These are phyloP conservation scores for Danio tinwini DNA, from an alignment of 2,797 vertebrate species.

Conservation along the genomic window DNA sequence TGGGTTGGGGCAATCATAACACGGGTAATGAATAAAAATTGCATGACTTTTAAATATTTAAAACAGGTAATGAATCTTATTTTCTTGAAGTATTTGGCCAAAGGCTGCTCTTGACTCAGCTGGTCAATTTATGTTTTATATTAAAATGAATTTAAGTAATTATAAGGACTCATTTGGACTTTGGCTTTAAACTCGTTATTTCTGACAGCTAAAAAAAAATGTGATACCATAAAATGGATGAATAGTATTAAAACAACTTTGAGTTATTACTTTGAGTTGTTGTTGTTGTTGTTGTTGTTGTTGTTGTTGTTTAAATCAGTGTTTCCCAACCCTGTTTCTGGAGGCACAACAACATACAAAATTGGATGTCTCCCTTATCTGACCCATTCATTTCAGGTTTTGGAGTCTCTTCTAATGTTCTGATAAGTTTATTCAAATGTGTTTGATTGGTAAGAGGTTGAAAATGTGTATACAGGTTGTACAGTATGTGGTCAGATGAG, in stretches of 20 bases:
- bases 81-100: neutral
- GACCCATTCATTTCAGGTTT: too few relatives aligned
- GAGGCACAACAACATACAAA: too few relatives aligned
- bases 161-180: neutral
- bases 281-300: conserved; percentile 1
- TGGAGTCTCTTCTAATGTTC: too few relatives aligned
- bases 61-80: neutral
- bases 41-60: conserved; percentile 9
- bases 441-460: too few relatives aligned
- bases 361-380: too few relatives aligned
- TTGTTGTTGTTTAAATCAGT: neutral
- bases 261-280: neutral
- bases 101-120: conserved; percentile 4
- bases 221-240: neutral
- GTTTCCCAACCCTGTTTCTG: too few relatives aligned
- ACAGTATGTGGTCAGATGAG: too few relatives aligned
- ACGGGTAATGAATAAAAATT: neutral
- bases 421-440: too few relatives aligned
- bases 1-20: neutral
- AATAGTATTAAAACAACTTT: neutral
- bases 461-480: too few relatives aligned
- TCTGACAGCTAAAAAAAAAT: neutral
- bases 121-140: conserved; percentile 21
- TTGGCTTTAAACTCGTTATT: conserved; percentile 3
- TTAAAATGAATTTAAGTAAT: neutral